Evolutionary conservation across 2,888 invertebrate species (phyloP), one percentile per base, ranked within the genome.

Genomic region (Phyllotreta cruciferae): DNA sequence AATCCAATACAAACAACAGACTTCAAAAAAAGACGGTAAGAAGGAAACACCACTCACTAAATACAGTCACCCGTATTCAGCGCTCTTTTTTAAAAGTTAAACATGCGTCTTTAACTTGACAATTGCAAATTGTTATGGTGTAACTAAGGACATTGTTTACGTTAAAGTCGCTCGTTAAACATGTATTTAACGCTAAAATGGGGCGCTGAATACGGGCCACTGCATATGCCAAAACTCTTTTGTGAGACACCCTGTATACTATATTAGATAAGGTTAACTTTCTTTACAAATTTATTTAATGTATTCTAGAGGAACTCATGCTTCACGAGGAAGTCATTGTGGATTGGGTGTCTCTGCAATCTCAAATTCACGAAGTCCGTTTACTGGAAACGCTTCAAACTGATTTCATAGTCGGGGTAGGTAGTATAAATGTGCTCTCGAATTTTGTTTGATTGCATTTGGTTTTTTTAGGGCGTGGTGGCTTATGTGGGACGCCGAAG

Each of bases 1-100:
- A 69, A 94, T 94, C 78, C 92, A 93, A 79, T 94, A 94, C 81
- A 91, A 93, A 78, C 83, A 90, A 58, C 89, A 90, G 75, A 92
- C 93, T 63, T 88, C 88, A 0, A 90, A 92, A 82, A 83, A 88
- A 73, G 91, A 91, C 71, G 90, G 90, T 90, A 77, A 80, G 77
- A 69, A 35, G 6, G 36, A 39, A 41, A 53, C n/a, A n/a, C 57
- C 13, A 63, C 5, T 24, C 4, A 24, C 24, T 4, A 24, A 24
- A n/a, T n/a, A n/a, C n/a, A n/a, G n/a, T n/a, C n/a, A n/a, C n/a
- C n/a, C n/a, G n/a, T n/a, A n/a, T n/a, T n/a, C n/a, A n/a, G n/a
- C n/a, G n/a, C n/a, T n/a, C n/a, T n/a, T n/a, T n/a, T n/a, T n/a
- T n/a, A n/a, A n/a, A n/a, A n/a, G n/a, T n/a, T n/a, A n/a, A n/a